Percentiles rank a stretch among this genome's conserved stretches.
Conservation (phyloP, 2,888 invertebrate species). For the Drosophila gaucha region DNA sequence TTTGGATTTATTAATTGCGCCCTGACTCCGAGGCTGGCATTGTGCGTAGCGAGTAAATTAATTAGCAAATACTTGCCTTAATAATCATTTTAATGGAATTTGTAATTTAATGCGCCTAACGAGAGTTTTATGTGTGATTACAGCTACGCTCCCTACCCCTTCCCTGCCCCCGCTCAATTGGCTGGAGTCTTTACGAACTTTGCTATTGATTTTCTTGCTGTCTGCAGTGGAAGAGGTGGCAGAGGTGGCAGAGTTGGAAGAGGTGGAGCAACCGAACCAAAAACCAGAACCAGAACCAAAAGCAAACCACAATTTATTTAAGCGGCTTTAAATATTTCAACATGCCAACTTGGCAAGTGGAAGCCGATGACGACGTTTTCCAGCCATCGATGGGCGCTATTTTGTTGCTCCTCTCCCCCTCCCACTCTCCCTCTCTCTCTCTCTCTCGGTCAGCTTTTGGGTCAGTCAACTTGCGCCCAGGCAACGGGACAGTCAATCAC, state of each 20-base stretch:
- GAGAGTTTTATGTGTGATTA: constrained; percentile 80
- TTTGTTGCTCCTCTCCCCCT: constrained; percentile 4
- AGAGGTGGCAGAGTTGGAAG: constrained; percentile 16
- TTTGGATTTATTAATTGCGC: constrained; percentile 77
- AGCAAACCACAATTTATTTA: constrained; percentile 77
- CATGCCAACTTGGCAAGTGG: constrained; percentile 62
- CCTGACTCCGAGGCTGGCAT: constrained; percentile 20
- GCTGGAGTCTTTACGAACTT: constrained; percentile 1
- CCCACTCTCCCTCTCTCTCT: neutral
- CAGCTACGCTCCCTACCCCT: constrained; percentile 8
- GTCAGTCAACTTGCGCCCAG: constrained; percentile 63
- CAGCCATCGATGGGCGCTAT: constrained; percentile 17
- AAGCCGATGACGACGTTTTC: constrained; percentile 25
- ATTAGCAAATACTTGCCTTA: constrained; percentile 81
- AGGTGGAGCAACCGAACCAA: constrained; percentile 14
- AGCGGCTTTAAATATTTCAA: constrained; percentile 81
- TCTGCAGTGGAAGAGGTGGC: constrained; percentile 17
- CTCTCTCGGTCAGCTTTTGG: constrained; percentile 36
- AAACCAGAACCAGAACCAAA: constrained; percentile 32
- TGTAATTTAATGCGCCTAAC: constrained; percentile 82
- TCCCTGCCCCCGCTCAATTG: neutral
- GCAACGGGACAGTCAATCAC: constrained; percentile 72
- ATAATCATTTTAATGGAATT: constrained; percentile 82
- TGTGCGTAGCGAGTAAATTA: constrained; percentile 79
- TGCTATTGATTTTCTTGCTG: constrained; percentile 50